Evolutionary conservation across 2,113 vertebrate species (phyloP).

Genomic region (Phainopepla nitens): DNA sequence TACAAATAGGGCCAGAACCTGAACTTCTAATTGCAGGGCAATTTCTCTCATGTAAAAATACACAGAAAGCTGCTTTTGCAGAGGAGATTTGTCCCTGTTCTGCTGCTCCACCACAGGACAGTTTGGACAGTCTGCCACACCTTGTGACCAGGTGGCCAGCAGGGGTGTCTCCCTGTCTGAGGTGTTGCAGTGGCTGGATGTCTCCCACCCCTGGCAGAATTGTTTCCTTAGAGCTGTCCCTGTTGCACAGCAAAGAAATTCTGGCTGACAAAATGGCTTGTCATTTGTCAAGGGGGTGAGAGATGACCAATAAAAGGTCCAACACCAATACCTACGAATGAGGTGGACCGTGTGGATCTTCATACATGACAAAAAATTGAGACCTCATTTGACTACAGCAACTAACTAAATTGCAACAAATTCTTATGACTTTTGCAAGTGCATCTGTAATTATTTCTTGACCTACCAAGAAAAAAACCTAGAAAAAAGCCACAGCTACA

Average conservation of each 20-base stretch:
- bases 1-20: neutral
- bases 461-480: neutral
- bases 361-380: neutral
- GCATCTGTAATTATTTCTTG: neutral
- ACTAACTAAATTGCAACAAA: neutral
- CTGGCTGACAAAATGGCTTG: neutral
- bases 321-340: accelerated
- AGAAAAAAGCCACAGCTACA: neutral
- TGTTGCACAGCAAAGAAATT: neutral
- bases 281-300: neutral
- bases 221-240: neutral
- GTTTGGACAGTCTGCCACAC: neutral
- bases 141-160: neutral
- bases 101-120: neutral
- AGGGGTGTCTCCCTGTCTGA: neutral
- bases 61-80: neutral
- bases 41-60: neutral
- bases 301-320: neutral
- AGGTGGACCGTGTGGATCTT: neutral
- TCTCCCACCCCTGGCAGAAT: neutral
- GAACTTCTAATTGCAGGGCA: neutral
- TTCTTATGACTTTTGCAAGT: neutral
- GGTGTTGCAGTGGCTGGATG: neutral
- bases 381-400: neutral
- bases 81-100: neutral